Evolutionary conservation across 2,797 vertebrate species (phyloP).

Genomic region (Megalops cyprinoides): DNA sequence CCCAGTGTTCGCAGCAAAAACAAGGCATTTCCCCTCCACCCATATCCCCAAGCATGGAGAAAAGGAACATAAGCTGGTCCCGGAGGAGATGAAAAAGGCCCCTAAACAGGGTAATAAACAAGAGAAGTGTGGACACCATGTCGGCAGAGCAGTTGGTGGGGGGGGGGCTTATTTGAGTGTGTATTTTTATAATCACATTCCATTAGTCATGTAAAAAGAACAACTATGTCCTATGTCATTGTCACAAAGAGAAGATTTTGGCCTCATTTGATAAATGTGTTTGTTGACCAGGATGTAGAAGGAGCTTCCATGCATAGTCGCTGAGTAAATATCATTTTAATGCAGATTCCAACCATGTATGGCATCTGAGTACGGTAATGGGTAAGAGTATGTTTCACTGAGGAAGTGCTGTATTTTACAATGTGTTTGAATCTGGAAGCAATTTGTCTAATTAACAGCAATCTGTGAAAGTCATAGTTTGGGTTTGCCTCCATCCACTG

Average conservation of each 20-base stretch:
- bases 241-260: not conserved
- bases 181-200: not conserved
- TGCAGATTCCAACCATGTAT: not conserved
- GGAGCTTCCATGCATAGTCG: not conserved
- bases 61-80: slow-evolving; percentile 45
- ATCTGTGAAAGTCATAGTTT: not conserved
- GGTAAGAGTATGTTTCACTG: not conserved
- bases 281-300: not conserved
- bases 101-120: slow-evolving; percentile 40
- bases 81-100: not conserved
- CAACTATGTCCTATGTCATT: too few species aligned
- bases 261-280: not conserved
- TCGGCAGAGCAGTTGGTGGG: too few species aligned
- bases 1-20: slow-evolving; percentile 55
- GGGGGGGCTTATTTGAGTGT: too few species aligned
- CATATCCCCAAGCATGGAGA: slow-evolving; percentile 52
- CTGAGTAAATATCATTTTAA: not conserved
- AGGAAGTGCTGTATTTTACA: slow-evolving; percentile 1
- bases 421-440: slow-evolving; percentile 2
- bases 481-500: not conserved
- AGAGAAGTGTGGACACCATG: too few species aligned
- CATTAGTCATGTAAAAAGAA: not conserved
- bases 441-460: slow-evolving; percentile 5
- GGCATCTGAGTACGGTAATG: not conserved
- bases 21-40: slow-evolving; percentile 67